phyloP scores from a whole-genome alignment of 1,140 invertebrate species.

The fruit fly (Drosophila melanogaster) region Release_6_plus_ISO1_MT NC_004354.4:2482501-2483000 shows the following conservation, averaged over 20 bases:
- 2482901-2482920: slow-evolving; percentile 29
- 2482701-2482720: slow-evolving; percentile 84
- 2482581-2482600: slow-evolving; percentile 86
- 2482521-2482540: slow-evolving; percentile 92
- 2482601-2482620: slow-evolving; percentile 90
- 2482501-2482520: slow-evolving; percentile 88
- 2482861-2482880: slow-evolving; percentile 34
- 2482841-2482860: slow-evolving; percentile 7
- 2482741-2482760: slow-evolving; percentile 9
- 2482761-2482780: neutral
- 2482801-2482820: no score
- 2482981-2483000: neutral
- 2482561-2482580: slow-evolving; percentile 91
- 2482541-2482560: slow-evolving; percentile 91
- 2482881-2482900: slow-evolving; percentile 48
- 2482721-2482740: slow-evolving; percentile 68
- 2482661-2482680: slow-evolving; percentile 83
- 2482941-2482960: neutral
- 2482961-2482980: neutral
- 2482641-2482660: slow-evolving; percentile 84
- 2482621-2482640: slow-evolving; percentile 92
- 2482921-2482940: neutral
- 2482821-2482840: neutral
- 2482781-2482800: neutral
- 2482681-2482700: slow-evolving; percentile 79